Evolutionary conservation across 2,797 vertebrate species (phyloP).

Genomic region (Macropus fuliginosus): DNA sequence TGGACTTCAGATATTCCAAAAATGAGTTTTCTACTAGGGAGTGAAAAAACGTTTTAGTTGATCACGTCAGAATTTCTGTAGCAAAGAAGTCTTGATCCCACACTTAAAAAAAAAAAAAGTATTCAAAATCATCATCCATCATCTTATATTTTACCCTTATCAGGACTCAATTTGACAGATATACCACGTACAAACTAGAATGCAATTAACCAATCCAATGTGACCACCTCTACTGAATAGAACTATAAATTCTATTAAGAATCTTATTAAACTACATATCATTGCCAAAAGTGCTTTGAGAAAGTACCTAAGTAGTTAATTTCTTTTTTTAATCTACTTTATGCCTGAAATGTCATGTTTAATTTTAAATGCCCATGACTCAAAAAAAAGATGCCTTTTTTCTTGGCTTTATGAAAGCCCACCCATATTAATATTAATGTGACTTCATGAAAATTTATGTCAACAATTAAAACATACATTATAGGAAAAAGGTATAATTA

Average conservation of each 20-base stretch:
- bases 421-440: neutral
- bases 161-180: neutral
- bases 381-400: neutral
- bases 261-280: slow-evolving; percentile 17
- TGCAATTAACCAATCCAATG: neutral
- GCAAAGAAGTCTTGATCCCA: neutral
- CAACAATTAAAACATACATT: neutral
- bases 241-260: neutral
- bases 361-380: neutral
- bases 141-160: neutral
- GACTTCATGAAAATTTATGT: neutral
- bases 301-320: slow-evolving; percentile 1
- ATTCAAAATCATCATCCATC: neutral
- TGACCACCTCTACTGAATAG: neutral
- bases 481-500: neutral
- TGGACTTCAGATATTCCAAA: slow-evolving; percentile 84
- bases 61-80: neutral
- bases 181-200: neutral
- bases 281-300: neutral
- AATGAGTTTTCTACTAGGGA: slow-evolving; percentile 72
- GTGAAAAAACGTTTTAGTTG: neutral
- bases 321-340: slow-evolving; percentile 17
- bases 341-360: neutral
- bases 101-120: slow-evolving; percentile 11
- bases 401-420: neutral